phyloP scores from a whole-genome alignment of 2,113 vertebrate species.

The Mustelus asterias region DNA sequence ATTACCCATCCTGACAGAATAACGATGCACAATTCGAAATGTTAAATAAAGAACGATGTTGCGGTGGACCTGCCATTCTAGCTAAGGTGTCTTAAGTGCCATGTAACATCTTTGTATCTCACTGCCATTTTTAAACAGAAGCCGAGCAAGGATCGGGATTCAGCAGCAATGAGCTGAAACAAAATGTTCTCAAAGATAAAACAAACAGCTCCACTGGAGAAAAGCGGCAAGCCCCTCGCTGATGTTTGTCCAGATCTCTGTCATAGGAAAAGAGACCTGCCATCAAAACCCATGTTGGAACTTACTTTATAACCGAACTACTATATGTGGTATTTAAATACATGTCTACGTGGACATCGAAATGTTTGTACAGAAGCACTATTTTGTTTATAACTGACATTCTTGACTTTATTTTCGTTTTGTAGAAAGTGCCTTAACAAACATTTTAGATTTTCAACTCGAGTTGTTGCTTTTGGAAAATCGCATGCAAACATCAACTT shows the following conservation, averaged over 20 bases:
- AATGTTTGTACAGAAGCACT: constrained; percentile 32
- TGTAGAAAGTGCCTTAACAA: constrained; percentile 24
- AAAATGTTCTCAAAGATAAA: constrained; percentile 60
- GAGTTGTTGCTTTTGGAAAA: constrained; percentile 1
- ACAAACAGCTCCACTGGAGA: constrained; percentile 51
- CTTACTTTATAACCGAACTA: constrained; percentile 53
- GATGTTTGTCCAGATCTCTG: constrained; percentile 53
- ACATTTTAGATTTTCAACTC: background rate
- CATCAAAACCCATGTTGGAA: constrained; percentile 40
- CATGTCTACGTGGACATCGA: background rate
- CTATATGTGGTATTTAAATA: constrained; percentile 57
- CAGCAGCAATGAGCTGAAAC: constrained; percentile 56
- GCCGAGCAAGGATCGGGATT: constrained; percentile 80
- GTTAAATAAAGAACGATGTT: background rate
- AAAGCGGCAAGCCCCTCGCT: constrained; percentile 82
- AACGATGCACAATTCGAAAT: background rate
- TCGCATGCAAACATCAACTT: background rate
- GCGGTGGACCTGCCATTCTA: background rate
- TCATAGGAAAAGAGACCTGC: constrained; percentile 47
- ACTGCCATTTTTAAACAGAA: constrained; percentile 43
- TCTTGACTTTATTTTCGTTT: background rate
- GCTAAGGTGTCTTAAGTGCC: background rate
- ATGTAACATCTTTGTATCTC: background rate
- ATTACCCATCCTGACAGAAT: background rate
- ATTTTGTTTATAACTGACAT: constrained; percentile 19